Percentiles rank a stretch among this genome's conserved stretches.
These are phyloP conservation scores for Idaea biselata DNA, from an alignment of 2,888 invertebrate species.

Conservation along the genomic window DNA sequence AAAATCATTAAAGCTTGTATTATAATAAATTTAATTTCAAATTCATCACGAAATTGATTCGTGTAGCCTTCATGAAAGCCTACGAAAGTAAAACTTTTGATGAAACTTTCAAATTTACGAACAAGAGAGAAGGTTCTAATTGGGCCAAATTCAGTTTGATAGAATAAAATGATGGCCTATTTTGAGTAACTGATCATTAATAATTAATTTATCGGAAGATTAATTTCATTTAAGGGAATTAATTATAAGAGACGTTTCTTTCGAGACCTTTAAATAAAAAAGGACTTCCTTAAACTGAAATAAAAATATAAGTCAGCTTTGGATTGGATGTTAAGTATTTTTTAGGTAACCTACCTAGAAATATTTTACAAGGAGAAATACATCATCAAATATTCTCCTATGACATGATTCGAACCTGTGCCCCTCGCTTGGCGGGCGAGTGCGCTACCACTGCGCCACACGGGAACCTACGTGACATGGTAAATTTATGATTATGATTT, in stretches of 20 bases:
- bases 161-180: not conserved
- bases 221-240: not conserved
- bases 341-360: too few species aligned
- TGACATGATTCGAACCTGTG: too few species aligned
- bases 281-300: not conserved
- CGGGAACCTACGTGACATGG: too few species aligned
- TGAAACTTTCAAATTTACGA: not conserved
- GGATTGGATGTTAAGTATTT: too few species aligned
- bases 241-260: not conserved
- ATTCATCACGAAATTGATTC: not conserved
- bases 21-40: not conserved
- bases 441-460: too few species aligned
- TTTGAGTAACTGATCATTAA: not conserved
- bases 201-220: not conserved
- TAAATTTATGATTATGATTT: too few species aligned
- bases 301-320: not conserved
- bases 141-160: not conserved
- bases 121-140: not conserved
- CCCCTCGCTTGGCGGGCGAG: too few species aligned
- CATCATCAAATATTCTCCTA: too few species aligned
- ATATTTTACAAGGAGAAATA: too few species aligned
- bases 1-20: not conserved
- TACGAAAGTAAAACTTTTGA: not conserved
- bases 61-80: not conserved
- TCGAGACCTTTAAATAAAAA: slow-evolving; percentile 4